phyloP scores from a whole-genome alignment of 2,888 invertebrate species.

The Hypomecis atomaria region DNA sequence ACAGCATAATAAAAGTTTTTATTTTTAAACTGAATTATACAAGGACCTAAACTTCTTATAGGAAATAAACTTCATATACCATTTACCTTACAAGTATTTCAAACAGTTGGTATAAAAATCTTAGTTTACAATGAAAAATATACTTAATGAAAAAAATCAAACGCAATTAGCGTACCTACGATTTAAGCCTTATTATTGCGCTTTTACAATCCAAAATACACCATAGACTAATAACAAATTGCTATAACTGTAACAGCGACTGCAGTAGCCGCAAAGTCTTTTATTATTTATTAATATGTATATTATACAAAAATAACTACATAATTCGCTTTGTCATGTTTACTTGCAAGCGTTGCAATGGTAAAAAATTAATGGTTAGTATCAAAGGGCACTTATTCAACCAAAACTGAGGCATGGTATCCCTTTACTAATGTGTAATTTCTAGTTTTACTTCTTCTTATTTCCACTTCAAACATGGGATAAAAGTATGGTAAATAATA shows the following conservation, averaged over 20 bases:
- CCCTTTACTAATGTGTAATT: not conserved
- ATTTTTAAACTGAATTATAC: too few relatives aligned
- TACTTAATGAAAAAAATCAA: too few relatives aligned
- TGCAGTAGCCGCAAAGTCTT: not conserved
- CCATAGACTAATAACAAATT: not conserved
- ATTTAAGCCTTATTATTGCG: not conserved
- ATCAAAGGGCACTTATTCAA: not conserved
- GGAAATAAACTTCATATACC: too few relatives aligned
- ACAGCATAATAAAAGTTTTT: too few relatives aligned
- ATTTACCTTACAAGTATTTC: too few relatives aligned
- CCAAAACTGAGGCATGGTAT: not conserved
- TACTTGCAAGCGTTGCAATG: not conserved
- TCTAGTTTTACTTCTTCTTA: too few relatives aligned
- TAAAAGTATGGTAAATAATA: too few relatives aligned
- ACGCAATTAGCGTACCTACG: too few relatives aligned
- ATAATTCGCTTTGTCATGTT: not conserved
- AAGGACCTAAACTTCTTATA: too few relatives aligned
- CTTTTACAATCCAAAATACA: not conserved
- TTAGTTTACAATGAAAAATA: too few relatives aligned
- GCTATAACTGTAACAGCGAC: not conserved
- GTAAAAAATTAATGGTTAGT: not conserved
- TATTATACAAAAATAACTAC: not conserved
- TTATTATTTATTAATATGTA: not conserved
- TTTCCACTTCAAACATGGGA: too few relatives aligned
- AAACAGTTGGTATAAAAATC: too few relatives aligned